Conservation (phyloP, 2,888 invertebrate genomes). For the Euproctis similis region DNA sequence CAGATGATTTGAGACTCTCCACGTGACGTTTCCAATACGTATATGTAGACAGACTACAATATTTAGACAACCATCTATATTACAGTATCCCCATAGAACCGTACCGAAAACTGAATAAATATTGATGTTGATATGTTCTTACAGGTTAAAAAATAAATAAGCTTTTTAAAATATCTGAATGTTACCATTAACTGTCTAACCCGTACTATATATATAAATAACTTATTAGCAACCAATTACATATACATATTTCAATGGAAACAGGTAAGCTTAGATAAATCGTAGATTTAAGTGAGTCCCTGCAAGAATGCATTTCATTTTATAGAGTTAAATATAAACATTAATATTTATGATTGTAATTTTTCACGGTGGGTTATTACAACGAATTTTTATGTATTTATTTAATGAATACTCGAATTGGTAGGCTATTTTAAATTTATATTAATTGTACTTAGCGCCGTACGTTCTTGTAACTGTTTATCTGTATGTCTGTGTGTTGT, state of each 20-base stretch:
- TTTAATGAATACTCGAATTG: slow-evolving; percentile 7
- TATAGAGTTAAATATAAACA: slow-evolving; percentile 38
- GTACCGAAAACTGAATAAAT: no score
- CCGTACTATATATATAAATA: no score
- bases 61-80: no score
- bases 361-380: slow-evolving; percentile 53
- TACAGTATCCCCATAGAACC: no score
- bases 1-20: no score
- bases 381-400: slow-evolving; percentile 47
- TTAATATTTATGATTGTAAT: slow-evolving; percentile 24
- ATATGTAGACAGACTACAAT: no score
- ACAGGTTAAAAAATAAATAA: no score
- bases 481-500: slow-evolving; percentile 1
- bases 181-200: no score
- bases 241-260: slow-evolving; percentile 43
- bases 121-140: no score
- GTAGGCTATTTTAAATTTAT: slow-evolving; percentile 19
- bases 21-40: no score
- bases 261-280: slow-evolving; percentile 55
- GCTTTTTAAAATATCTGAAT: no score
- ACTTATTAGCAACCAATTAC: no score
- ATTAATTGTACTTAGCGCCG: slow-evolving; percentile 6
- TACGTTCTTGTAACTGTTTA: not conserved
- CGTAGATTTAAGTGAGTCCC: slow-evolving; percentile 36
- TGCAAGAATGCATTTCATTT: slow-evolving; percentile 65